phyloP scores from a whole-genome alignment of 2,113 vertebrate species.

The Corydoras maculifer region DNA sequence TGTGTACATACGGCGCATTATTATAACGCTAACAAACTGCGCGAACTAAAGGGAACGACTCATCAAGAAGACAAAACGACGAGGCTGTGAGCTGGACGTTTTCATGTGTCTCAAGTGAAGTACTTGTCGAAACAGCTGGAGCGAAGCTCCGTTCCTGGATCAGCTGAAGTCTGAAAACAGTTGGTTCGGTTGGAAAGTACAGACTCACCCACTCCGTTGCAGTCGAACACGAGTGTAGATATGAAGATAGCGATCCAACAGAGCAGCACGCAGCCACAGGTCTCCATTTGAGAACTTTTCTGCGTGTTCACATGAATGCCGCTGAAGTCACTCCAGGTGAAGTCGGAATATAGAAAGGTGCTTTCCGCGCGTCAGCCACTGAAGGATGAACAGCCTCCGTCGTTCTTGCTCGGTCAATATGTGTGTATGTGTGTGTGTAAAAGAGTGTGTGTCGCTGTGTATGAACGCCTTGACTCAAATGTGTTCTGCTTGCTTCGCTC shows the following conservation, averaged over 20 bases:
- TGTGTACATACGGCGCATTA: slow-evolving; percentile 2
- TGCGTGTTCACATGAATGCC: slow-evolving; percentile 31
- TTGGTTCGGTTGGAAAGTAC: neutral
- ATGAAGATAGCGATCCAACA: slow-evolving; percentile 34
- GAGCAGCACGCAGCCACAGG: slow-evolving; percentile 17
- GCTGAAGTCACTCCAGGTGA: neutral
- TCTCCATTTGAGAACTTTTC: slow-evolving; percentile 32
- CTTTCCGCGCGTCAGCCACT: neutral
- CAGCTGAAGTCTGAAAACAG: slow-evolving; percentile 6
- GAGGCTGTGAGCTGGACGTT: neutral
- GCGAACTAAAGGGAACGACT: no score
- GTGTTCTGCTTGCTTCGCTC: slow-evolving; percentile 22
- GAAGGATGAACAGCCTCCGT: neutral
- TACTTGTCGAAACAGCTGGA: neutral
- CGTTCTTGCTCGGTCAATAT: neutral
- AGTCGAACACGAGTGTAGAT: slow-evolving; percentile 13
- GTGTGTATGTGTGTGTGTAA: neutral
- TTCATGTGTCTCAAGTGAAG: neutral
- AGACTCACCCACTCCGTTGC: slow-evolving; percentile 36
- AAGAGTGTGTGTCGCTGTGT: slow-evolving; percentile 6
- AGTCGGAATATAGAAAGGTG: no score
- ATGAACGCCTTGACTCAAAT: slow-evolving; percentile 27
- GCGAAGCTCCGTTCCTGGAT: neutral
- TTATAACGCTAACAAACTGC: slow-evolving; percentile 9
- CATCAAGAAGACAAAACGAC: no score